Percentiles rank a stretch among this genome's conserved stretches.
Conservation (phyloP, 2,888 invertebrate species). For the Timema cristinae region DNA sequence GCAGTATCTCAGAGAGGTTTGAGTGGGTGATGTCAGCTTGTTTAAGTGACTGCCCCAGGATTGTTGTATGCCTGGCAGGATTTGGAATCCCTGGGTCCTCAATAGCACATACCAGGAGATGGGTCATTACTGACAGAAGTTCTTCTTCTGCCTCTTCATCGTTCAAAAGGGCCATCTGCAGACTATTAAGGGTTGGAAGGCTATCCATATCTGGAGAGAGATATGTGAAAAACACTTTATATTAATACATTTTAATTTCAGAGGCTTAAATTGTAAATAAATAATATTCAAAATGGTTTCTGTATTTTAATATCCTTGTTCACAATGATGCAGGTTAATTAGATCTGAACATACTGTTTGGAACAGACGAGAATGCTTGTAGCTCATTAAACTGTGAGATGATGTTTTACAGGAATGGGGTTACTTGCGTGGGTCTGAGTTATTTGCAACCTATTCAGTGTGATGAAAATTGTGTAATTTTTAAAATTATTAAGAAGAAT, state of each 20-base stretch:
- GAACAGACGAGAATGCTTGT: no score
- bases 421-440: no score
- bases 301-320: no score
- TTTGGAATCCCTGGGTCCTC: conserved; percentile 92
- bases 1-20: conserved; percentile 85
- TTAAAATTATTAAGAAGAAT: no score
- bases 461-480: no score
- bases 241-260: not conserved
- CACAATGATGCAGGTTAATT: no score
- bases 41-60: conserved; percentile 83
- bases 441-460: no score
- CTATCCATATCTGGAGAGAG: conserved; percentile 68
- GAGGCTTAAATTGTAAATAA: no score
- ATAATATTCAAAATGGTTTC: no score
- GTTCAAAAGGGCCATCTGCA: conserved; percentile 80
- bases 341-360: no score
- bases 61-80: conserved; percentile 82
- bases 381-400: no score
- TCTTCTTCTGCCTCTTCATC: conserved; percentile 81
- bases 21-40: conserved; percentile 87
- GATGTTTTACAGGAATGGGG: no score
- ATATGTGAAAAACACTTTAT: conserved; percentile 4
- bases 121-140: conserved; percentile 80
- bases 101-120: conserved; percentile 85
- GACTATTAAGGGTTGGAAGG: conserved; percentile 77